phyloP scores from a whole-genome alignment of 2,888 invertebrate genomes.

The Drosophila sordidapex region DNA sequence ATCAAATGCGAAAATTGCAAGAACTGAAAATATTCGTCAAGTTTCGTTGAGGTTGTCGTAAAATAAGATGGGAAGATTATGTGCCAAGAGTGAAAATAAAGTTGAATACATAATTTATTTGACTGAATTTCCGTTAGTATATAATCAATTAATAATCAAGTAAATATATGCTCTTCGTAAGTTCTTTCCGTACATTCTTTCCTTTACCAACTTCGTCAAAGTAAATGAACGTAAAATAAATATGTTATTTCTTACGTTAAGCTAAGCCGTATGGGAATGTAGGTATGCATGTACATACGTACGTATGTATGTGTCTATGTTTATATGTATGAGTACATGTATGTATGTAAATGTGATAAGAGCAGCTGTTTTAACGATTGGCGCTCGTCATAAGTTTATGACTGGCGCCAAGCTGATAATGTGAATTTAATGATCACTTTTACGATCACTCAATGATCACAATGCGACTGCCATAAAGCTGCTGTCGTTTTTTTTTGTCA shows the following conservation, averaged over 20 bases:
- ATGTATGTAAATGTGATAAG: conserved; percentile 45
- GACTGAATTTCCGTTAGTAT: not conserved
- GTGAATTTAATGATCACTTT: conserved; percentile 64
- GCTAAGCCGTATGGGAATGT: conserved; percentile 14
- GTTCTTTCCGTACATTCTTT: not conserved
- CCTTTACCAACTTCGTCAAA: not conserved
- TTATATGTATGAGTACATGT: not conserved
- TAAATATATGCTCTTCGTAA: not conserved
- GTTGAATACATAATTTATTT: not conserved
- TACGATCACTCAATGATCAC: conserved; percentile 69
- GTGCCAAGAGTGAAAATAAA: not conserved
- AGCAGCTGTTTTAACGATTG: conserved; percentile 59
- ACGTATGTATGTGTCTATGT: not conserved
- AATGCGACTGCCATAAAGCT: conserved; percentile 26
- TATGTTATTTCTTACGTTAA: conserved; percentile 2
- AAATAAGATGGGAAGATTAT: not conserved
- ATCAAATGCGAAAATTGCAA: not conserved
- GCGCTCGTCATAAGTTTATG: conserved; percentile 73
- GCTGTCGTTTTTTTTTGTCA: conserved; percentile 12
- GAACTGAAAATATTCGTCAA: not conserved
- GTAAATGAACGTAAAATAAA: conserved; percentile 5
- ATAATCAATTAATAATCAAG: not conserved
- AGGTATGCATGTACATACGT: not conserved
- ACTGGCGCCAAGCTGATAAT: conserved; percentile 80
- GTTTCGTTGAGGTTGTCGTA: not conserved